Base-by-base conservation (phyloP, 1,140 invertebrate species). In the Philotrypesis tridentata region DNA sequence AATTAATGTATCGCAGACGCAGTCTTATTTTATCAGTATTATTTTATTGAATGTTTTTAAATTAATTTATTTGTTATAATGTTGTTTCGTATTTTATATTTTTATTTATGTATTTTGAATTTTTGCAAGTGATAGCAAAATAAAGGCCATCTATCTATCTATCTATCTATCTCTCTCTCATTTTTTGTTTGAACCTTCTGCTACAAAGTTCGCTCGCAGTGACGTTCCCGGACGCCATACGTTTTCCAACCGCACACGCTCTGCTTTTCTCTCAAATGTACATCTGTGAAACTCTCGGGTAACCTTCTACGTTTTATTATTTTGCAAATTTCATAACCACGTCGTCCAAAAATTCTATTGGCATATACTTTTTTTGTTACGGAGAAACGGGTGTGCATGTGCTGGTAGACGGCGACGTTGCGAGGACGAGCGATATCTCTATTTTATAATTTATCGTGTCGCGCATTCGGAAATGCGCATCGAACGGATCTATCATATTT, bases 401-500 rank as follows among this genome's bases (percentile, higher is more conserved):
- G 48, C 48, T 3, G 48, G 14, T 55, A 55, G 48, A n/a, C 6
- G 48, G 21, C 48, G 48, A 55, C 48, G 48, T 55, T 55, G 14
- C 48, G 48, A 17, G 48, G 21, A 55, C 48, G 17, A 83, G 68
- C 31, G 84, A 84, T 79, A 65, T 82, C 77, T 79, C 23, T 83
- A 73, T 80, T 76, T 83, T 70, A 80, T 80, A 55, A 55, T 74
- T 76, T 23, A 80, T 71, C 65, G 21, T 61, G 63, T 68, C 72
- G 71, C 84, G 82, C 84, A 68, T 84, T 85, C 84, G 79, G 70
- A 55, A 80, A 80, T 31, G 40, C 70, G 70, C 79, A 73, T 70
- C 65, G 70, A 48, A 73, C 71, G 25, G 6, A 68, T 72, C 40
- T 40, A 1, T 27, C 27, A 61, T 55, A 55, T 37, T 9, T 37